Conservation (phyloP, 2,113 vertebrate species). For the Bungarus multicinctus region DNA sequence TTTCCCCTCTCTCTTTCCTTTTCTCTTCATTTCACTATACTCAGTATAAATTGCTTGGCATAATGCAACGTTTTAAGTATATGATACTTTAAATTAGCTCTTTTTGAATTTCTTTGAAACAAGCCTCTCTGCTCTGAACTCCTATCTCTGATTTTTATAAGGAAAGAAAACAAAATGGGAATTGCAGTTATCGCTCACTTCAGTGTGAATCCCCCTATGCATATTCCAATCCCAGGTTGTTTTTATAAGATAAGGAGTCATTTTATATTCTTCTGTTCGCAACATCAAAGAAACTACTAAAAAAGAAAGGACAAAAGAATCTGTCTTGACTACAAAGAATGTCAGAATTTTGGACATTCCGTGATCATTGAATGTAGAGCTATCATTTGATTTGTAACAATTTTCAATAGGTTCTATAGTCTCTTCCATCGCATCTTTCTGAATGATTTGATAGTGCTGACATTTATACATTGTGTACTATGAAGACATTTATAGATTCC, state of each 20-base stretch:
- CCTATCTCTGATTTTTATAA: not conserved
- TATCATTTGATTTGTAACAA: constrained; percentile 1
- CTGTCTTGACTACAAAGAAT: not conserved
- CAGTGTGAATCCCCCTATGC: not conserved
- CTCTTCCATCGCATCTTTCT: constrained; percentile 12
- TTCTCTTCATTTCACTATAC: not conserved
- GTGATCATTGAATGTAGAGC: not conserved
- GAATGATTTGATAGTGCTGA: constrained; percentile 21
- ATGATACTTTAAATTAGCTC: constrained; percentile 1
- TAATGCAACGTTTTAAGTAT: not conserved
- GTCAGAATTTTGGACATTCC: not conserved
- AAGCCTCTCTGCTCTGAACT: not conserved
- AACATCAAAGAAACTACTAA: not conserved
- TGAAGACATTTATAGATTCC: constrained; percentile 10
- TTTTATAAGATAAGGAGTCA: constrained; percentile 32
- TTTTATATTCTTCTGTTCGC: constrained; percentile 1
- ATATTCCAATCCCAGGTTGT: not conserved
- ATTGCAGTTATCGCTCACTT: not conserved
- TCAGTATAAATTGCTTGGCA: not conserved
- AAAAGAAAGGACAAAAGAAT: not conserved
- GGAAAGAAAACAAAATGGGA: constrained; percentile 27
- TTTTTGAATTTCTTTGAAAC: not conserved
- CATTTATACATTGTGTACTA: constrained; percentile 16
- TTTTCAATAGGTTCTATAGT: not conserved
- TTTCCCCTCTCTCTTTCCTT: not conserved